Conservation (phyloP, 2,888 invertebrate genomes). For the Oscheius onirici region DNA sequence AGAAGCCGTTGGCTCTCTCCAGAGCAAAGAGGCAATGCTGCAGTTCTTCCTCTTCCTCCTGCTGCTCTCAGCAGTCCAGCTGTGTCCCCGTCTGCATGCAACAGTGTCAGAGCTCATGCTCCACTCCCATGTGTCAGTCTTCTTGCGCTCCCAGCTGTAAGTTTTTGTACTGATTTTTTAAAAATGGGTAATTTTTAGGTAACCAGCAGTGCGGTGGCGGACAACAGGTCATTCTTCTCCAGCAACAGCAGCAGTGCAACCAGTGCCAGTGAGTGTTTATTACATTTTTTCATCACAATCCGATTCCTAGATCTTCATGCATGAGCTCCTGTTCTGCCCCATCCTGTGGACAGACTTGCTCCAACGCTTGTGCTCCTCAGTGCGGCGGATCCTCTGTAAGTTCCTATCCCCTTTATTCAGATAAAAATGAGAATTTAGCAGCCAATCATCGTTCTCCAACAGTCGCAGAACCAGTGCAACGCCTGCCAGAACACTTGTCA, state of each 20-base stretch:
- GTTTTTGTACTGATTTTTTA: conserved; percentile 24
- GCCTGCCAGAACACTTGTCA: conserved; percentile 45
- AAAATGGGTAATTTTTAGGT: too few species aligned
- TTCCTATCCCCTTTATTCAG: not conserved
- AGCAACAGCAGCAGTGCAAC: conserved; percentile 48
- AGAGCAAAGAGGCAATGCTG: conserved; percentile 61
- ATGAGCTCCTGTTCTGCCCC: conserved; percentile 47
- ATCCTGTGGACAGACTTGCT: conserved; percentile 50
- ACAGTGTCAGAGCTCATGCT: conserved; percentile 55
- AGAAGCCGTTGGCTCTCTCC: conserved; percentile 34
- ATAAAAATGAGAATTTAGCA: not conserved
- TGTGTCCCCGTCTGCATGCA: conserved; percentile 58
- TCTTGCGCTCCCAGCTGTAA: conserved; percentile 53
- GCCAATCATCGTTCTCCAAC: conserved; percentile 24
- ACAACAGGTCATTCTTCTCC: conserved; percentile 26
- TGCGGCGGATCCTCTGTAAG: conserved; percentile 39
- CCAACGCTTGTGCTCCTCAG: conserved; percentile 41
- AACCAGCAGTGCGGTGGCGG: conserved; percentile 23
- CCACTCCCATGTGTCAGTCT: conserved; percentile 42
- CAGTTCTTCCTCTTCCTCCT: conserved; percentile 51
- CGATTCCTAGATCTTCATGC: too few species aligned
- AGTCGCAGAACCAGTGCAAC: conserved; percentile 15
- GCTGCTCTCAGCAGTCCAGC: conserved; percentile 40
- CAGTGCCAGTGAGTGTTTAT: too few species aligned
- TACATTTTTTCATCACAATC: too few species aligned